Evolutionary conservation across 2,888 invertebrate genomes (phyloP).

Genomic region (Ceriagrion tenellum): DNA sequence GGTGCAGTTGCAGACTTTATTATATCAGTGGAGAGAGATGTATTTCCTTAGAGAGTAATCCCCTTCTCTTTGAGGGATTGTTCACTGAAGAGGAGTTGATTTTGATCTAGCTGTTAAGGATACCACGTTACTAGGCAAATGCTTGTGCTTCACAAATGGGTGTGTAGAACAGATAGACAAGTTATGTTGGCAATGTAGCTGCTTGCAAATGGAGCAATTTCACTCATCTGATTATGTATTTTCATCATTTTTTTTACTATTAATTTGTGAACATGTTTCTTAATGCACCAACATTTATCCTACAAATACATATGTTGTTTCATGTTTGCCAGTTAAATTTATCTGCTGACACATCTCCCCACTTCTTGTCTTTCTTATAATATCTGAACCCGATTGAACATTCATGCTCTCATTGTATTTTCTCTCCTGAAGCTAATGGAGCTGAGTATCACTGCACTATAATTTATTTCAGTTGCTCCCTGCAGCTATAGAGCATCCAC

Average conservation of each 20-base stretch:
- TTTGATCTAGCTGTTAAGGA: slow-evolving; percentile 33
- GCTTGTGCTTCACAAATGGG: slow-evolving; percentile 55
- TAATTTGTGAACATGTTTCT: slow-evolving; percentile 20
- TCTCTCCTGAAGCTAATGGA: slow-evolving; percentile 33
- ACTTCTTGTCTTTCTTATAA: not conserved
- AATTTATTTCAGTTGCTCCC: slow-evolving; percentile 46
- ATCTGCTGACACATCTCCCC: not conserved
- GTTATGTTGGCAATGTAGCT: slow-evolving; percentile 28
- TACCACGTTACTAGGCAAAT: slow-evolving; percentile 29
- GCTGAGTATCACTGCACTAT: slow-evolving; percentile 13
- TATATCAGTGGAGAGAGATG: not conserved
- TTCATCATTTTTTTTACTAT: slow-evolving; percentile 48
- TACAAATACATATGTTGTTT: slow-evolving; percentile 15
- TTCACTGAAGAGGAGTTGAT: slow-evolving; percentile 21
- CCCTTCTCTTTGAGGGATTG: not conserved
- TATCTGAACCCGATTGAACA: not conserved
- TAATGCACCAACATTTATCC: slow-evolving; percentile 39
- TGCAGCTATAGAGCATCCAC: slow-evolving; percentile 38
- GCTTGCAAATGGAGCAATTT: slow-evolving; percentile 59
- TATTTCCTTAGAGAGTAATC: slow-evolving; percentile 35
- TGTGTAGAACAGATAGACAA: slow-evolving; percentile 42
- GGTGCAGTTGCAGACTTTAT: slow-evolving; percentile 31
- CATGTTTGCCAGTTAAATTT: not conserved
- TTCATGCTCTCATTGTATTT: not conserved
- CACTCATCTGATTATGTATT: not conserved